These are phyloP conservation scores for Anableps anableps DNA, from an alignment of 2,797 vertebrate species.

Conservation along the genomic window DNA sequence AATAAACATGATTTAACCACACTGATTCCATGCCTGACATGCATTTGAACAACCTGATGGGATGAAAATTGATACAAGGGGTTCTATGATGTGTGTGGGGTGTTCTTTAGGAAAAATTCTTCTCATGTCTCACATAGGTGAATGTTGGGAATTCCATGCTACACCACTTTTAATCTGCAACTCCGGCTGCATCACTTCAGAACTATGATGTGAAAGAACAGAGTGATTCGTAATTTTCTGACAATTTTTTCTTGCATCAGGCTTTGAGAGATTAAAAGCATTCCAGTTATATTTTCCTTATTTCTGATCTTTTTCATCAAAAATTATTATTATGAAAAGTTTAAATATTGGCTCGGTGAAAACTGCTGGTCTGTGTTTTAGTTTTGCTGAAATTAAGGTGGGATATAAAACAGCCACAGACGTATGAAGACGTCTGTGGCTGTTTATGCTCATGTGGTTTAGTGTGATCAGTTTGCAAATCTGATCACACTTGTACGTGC, in stretches of 20 bases:
- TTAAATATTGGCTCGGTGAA: constrained; percentile 57
- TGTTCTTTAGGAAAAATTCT: background rate
- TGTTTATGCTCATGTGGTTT: constrained; percentile 11
- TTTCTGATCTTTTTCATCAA: background rate
- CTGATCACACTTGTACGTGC: constrained; percentile 15
- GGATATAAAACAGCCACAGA: constrained; percentile 61
- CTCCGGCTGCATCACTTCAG: background rate
- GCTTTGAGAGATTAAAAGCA: background rate
- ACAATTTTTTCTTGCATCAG: background rate
- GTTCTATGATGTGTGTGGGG: no score
- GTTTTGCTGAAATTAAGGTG: constrained; percentile 26
- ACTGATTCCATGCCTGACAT: no score
- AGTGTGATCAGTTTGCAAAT: constrained; percentile 15
- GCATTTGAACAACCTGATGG: no score
- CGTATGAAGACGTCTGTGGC: constrained; percentile 34
- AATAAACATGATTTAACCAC: no score
- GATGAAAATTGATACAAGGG: no score
- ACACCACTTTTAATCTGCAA: background rate
- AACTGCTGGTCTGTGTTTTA: constrained; percentile 66
- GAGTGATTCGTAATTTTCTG: background rate
- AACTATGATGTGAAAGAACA: background rate
- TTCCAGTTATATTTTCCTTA: background rate
- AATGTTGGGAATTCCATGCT: background rate
- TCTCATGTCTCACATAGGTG: background rate
- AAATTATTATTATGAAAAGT: background rate